These are phyloP conservation scores for Cephalopterus ornatus DNA, from an alignment of 2,113 vertebrate species.

Conservation along the genomic window DNA sequence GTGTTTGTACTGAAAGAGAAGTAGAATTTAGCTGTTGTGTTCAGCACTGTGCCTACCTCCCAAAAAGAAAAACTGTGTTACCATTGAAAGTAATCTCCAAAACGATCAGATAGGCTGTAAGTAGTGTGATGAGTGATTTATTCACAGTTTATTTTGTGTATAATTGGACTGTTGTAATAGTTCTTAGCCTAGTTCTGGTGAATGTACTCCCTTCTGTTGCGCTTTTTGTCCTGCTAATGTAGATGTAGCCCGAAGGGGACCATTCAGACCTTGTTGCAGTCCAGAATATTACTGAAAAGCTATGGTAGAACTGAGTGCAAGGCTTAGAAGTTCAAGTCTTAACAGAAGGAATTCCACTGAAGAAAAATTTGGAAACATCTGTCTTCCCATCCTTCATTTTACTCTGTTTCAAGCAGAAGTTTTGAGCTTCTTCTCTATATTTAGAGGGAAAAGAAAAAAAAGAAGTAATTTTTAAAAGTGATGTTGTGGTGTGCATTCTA, in stretches of 20 bases:
- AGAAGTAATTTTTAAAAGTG: fast-evolving
- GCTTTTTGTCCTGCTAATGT: background rate
- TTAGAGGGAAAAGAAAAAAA: background rate
- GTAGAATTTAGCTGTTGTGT: background rate
- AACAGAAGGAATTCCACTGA: background rate
- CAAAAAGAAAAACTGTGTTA: background rate
- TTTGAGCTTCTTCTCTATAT: background rate
- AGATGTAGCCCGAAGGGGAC: background rate
- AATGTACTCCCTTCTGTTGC: background rate
- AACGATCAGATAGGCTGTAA: background rate
- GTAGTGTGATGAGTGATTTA: background rate
- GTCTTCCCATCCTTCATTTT: background rate
- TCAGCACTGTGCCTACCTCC: background rate
- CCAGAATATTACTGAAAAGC: background rate
- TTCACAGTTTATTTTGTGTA: background rate
- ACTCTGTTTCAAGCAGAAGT: background rate
- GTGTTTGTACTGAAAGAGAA: no score
- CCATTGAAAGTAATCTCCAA: background rate
- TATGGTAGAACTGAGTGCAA: background rate
- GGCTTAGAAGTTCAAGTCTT: background rate
- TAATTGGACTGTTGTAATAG: background rate
- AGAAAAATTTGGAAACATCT: background rate
- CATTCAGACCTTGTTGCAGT: background rate
- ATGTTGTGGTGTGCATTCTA: background rate
- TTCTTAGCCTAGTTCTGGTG: background rate